These are phyloP conservation scores for Julus scanicus DNA, from an alignment of 2,888 invertebrate species.

Conservation along the genomic window DNA sequence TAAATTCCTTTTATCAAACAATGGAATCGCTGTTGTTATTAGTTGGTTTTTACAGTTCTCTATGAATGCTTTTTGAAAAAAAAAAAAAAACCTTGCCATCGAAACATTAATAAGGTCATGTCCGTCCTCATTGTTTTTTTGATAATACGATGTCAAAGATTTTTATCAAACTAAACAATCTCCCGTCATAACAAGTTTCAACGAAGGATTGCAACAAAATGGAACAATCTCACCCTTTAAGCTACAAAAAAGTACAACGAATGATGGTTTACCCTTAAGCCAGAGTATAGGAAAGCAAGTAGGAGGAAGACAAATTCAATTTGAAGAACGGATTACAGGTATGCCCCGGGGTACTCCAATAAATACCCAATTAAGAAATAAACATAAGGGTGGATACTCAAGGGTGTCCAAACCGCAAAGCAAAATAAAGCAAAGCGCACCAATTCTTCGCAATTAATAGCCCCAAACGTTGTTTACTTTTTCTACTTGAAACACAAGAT, in stretches of 20 bases:
- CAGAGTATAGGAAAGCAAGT: not conserved
- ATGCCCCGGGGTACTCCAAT: constrained; percentile 26
- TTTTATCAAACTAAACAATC: constrained; percentile 10
- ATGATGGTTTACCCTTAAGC: constrained; percentile 11
- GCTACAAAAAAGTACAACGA: not conserved
- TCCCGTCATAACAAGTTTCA: not conserved
- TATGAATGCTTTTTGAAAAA: too few relatives aligned
- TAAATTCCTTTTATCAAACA: too few relatives aligned
- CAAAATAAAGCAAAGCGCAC: not conserved
- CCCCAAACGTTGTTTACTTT: constrained; percentile 16
- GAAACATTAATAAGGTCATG: not conserved
- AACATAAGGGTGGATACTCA: not conserved
- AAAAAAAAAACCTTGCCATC: too few relatives aligned
- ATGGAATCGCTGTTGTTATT: too few relatives aligned
- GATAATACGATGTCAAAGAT: not conserved
- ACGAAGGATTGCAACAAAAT: too few relatives aligned
- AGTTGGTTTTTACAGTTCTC: too few relatives aligned
- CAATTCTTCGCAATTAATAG: not conserved
- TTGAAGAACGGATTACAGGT: constrained; percentile 20
- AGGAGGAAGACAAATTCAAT: not conserved
- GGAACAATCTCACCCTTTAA: not conserved
- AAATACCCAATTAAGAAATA: constrained; percentile 30
- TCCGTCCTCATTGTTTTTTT: not conserved
- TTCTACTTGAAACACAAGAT: not conserved
- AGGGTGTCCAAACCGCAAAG: not conserved